Evolutionary conservation across 2,797 vertebrate genomes (phyloP), one percentile per base, ranked within the genome.

Genomic region (Euphonia xanthogaster): DNA sequence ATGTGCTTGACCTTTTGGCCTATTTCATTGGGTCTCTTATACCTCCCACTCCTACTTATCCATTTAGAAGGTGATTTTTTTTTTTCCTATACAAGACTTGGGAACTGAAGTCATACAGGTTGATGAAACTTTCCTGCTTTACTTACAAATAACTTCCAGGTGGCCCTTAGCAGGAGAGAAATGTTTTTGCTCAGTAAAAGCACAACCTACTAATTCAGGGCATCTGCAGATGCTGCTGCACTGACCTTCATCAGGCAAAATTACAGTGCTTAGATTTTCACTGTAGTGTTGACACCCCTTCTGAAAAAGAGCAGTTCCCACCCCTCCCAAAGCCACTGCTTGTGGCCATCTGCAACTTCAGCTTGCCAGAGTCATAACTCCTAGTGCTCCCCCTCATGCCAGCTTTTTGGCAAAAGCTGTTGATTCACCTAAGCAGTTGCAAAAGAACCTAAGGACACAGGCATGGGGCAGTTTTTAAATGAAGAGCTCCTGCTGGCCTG

Each of bases 161-260:
- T 61, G 63, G 47, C 33, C 48, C n/a, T 53, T 77, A 70, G 27
- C 81, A 82, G 55, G 31, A 76, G 16, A 84, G 35, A 85, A 89
- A 76, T 48, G 33, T 25, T 78, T 90, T 84, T 0, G 0, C 21
- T 57, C 45, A 8, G 47, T 65, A 50, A 48, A 77, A 92, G 61
- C n/a, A 57, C 61, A 72, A 50, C 33, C 37, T 65, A 39, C n/a
- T 47, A 50, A 20, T 35, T 76, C 58, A 50, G 50, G 45, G 22
- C 24, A 58, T 73, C 84, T 67, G 60, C 53, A 78, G 67, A 60
- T 48, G 60, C 31, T 85, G 67, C 55, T 11, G 3, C 51, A 12
- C 45, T 74, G 84, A 93, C 78, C 75, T 96, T 91, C 72, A 67
- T 54, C 60, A 85, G 45, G 54, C 76, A 88, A 83, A 62, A 72